A percentile compares a stretch with the other conserved stretches of the same genome.
phyloP scores from a whole-genome alignment of 1,140 invertebrate genomes.

The Camponotus vicinus region DNA sequence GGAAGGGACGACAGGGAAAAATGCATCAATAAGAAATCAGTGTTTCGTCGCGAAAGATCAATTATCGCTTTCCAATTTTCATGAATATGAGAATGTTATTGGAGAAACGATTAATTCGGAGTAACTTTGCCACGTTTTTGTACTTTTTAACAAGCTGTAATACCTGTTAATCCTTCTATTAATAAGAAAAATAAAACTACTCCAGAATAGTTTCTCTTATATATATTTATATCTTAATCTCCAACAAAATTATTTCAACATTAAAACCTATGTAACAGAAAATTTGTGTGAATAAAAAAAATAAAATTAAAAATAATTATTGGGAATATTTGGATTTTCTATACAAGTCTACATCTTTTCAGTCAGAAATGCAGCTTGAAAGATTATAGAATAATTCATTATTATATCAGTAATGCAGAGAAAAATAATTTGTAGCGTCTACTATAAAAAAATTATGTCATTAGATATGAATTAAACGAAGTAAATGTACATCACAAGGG shows the following conservation, averaged over 20 bases:
- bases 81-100: constrained; percentile 13
- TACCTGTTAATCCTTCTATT: not conserved
- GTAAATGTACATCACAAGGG: not conserved
- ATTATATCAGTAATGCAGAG: not conserved
- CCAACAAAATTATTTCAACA: not conserved
- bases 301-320: too few relatives aligned
- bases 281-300: too few relatives aligned
- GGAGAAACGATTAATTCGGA: not conserved
- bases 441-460: not conserved
- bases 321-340: not conserved
- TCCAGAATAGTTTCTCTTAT: not conserved
- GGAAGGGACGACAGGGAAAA: not conserved
- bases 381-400: not conserved
- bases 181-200: not conserved
- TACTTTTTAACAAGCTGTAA: not conserved
- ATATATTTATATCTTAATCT: not conserved
- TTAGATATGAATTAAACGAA: not conserved
- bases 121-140: not conserved
- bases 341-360: not conserved
- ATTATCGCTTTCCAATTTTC: constrained; percentile 21
- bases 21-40: not conserved
- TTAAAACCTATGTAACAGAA: too few relatives aligned
- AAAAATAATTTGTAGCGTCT: too few relatives aligned
- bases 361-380: not conserved
- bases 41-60: not conserved